phyloP scores from a whole-genome alignment of 2,113 vertebrate species.

The Turdus rufiventris region DNA sequence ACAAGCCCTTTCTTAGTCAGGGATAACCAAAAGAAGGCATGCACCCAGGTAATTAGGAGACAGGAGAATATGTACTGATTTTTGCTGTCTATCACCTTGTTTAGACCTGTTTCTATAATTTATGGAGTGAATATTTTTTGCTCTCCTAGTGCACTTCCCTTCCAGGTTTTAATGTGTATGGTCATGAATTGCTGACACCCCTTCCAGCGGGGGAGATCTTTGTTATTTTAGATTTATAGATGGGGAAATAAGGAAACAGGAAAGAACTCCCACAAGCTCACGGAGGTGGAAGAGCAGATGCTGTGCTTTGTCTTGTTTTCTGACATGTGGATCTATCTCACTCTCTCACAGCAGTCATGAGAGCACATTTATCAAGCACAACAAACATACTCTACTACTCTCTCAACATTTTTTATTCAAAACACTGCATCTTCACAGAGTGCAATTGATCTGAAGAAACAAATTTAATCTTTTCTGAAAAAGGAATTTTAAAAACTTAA shows the following conservation, averaged over 20 bases:
- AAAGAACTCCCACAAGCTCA: background rate
- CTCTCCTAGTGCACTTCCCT: background rate
- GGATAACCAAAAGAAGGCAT: background rate
- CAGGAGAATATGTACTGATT: background rate
- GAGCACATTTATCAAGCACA: background rate
- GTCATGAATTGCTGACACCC: background rate
- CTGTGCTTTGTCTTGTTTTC: slow-evolving; percentile 1
- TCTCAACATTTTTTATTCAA: background rate
- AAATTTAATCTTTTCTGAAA: background rate
- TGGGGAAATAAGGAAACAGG: background rate
- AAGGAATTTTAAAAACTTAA: background rate
- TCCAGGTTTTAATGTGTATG: background rate
- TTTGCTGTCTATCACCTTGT: background rate
- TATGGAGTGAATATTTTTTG: background rate
- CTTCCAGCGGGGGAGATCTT: background rate
- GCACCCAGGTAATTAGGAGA: background rate
- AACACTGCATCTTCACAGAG: background rate
- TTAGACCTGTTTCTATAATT: background rate
- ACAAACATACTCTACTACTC: background rate
- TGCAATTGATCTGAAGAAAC: background rate
- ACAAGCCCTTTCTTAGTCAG: background rate
- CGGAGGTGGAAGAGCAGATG: background rate
- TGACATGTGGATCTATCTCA: background rate
- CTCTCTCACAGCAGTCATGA: background rate
- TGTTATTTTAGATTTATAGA: slow-evolving; percentile 5